phyloP scores from a whole-genome alignment of 2,113 vertebrate genomes.

The Rhipidura dahli region DNA sequence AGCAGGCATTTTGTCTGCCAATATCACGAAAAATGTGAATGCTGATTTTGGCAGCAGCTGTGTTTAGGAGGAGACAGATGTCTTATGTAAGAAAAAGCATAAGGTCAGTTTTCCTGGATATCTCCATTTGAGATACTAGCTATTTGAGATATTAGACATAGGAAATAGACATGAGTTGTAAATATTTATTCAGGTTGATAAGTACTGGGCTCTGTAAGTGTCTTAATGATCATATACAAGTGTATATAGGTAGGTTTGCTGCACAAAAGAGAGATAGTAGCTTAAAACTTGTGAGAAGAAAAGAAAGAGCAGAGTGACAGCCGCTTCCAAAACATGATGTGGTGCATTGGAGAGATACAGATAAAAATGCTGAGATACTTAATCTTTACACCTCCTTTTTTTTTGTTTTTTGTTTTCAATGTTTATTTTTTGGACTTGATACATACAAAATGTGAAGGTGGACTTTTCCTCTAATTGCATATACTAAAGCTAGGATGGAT shows the following conservation, averaged over 20 bases:
- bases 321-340: not conserved
- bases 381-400: not conserved
- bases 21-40: not conserved
- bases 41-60: constrained; percentile 1
- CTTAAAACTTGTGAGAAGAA: not conserved
- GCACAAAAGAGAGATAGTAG: not conserved
- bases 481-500: not conserved
- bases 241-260: not conserved
- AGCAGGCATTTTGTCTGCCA: not conserved
- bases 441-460: not conserved
- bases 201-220: not conserved
- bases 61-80: not conserved
- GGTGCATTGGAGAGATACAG: not conserved
- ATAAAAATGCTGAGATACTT: not conserved
- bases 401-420: not conserved
- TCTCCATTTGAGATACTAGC: not conserved
- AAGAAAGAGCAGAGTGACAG: not conserved
- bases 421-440: not conserved
- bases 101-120: not conserved
- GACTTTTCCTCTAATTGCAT: not conserved
- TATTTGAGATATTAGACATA: not conserved
- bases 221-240: not conserved
- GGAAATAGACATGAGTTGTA: not conserved
- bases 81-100: not conserved
- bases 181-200: not conserved